A percentile compares a stretch with the other conserved stretches of the same genome.
These are phyloP conservation scores for Platerodrilus igneus DNA, from an alignment of 2,888 invertebrate species.

Conservation along the genomic window DNA sequence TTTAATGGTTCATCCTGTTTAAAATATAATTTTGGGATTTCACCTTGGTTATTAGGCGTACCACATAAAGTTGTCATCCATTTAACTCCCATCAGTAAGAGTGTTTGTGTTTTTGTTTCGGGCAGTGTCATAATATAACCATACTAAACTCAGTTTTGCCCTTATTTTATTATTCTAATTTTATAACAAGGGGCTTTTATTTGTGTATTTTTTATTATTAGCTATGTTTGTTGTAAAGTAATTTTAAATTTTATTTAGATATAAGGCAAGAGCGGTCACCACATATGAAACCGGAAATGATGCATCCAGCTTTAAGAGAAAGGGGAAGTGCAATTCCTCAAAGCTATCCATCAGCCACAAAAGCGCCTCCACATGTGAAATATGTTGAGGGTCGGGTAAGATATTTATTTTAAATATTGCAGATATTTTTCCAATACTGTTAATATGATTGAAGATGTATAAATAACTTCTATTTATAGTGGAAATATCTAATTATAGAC, in stretches of 20 bases:
- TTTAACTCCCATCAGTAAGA: slow-evolving; percentile 19
- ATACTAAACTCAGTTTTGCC: neutral
- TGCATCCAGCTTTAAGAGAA: slow-evolving; percentile 83
- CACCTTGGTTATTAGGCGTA: slow-evolving; percentile 61
- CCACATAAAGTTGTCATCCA: slow-evolving; percentile 48
- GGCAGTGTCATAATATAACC: too few species aligned
- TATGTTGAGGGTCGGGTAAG: slow-evolving; percentile 63
- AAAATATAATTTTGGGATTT: slow-evolving; percentile 69
- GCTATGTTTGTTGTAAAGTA: neutral
- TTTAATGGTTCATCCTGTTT: slow-evolving; percentile 71
- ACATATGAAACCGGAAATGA: slow-evolving; percentile 67
- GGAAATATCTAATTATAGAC: too few species aligned
- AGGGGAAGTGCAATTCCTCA: slow-evolving; percentile 79
- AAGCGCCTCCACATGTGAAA: slow-evolving; percentile 49
- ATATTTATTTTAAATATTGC: neutral
- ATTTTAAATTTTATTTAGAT: slow-evolving; percentile 50
- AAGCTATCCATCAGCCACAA: slow-evolving; percentile 40
- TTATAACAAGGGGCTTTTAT: neutral
- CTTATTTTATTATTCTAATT: neutral
- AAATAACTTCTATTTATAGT: too few species aligned
- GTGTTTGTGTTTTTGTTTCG: too few species aligned
- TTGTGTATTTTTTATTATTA: slow-evolving; percentile 1
- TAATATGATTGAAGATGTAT: slow-evolving; percentile 2
- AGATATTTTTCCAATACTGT: neutral
- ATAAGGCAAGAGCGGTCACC: slow-evolving; percentile 78